Base-by-base conservation (phyloP, 2,797 vertebrate species). In the Pseudopleuronectes americanus region DNA sequence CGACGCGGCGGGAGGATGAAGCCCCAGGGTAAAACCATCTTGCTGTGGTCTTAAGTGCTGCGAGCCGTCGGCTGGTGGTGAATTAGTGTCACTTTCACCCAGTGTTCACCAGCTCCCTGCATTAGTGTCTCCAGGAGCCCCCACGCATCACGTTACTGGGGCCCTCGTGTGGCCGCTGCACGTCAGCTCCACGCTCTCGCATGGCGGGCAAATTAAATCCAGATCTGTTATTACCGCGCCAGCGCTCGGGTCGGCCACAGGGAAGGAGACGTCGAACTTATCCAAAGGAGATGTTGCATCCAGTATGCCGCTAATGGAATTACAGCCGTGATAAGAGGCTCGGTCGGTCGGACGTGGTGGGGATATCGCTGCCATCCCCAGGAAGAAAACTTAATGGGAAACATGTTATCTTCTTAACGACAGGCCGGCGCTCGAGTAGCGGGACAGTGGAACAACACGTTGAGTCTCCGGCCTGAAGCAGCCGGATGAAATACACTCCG, bases 71-170 rank as follows among this genome's bases (percentile, higher is more conserved):
- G 63, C 57, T 56, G 80, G 84, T 84, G 78, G 61, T 87, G 89
- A 90, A 92, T 92, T 89, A 92, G 87, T 83, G 82, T 92, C 89
- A 85, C 83, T 81, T 92, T 80, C 78, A 87, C 77, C 66, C 66
- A 56, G 60, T 24, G 71, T 60, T 58, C 57, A 28, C 76, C 64
- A 65, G 76, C 64, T 65, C 76, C 67, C 72, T 70, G 76, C 68
- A 23, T 74, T 64, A 59, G 49, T 47, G 55, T 81, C 59, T 61
- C 3, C 6, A 69, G 74, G 5, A 71, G 67, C 17, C 17, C 36
- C 9, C 10, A 51, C 57, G 67, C 67, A 0, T 67, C 73, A 8
- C 65, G 55, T 80, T 64, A 79, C 5, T 1, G 43, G 43, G 43
- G 43, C 43, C 43, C 43, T 45, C 36, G 36, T 38, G 36, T 19